Conservation (phyloP, 53 echinoderm and acorn worm genomes). For the Stichopus horrens region DNA sequence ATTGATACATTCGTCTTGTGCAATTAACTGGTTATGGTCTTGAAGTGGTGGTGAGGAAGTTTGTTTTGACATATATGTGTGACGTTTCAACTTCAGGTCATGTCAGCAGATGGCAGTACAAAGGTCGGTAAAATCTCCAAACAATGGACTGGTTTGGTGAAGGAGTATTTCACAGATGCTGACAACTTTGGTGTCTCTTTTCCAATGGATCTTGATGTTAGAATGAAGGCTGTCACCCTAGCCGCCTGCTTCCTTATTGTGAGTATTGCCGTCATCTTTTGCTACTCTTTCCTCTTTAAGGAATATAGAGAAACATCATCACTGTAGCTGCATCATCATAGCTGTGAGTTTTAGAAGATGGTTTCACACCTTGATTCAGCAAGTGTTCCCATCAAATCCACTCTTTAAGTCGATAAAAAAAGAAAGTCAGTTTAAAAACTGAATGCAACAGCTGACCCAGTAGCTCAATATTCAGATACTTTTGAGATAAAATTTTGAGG, state of each 20-base stretch:
- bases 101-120: slow-evolving; percentile 87
- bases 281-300: no score
- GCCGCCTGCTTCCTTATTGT: slow-evolving; percentile 99
- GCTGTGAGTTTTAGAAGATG: no score
- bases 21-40: background rate
- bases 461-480: no score
- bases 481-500: no score
- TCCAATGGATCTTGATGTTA: slow-evolving; percentile 97
- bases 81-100: slow-evolving; percentile 57
- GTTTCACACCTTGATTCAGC: no score
- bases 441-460: no score
- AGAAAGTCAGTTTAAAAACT: no score
- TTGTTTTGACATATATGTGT: background rate
- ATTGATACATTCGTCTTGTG: background rate
- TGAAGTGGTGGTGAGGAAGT: no score
- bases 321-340: no score
- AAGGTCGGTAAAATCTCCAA: slow-evolving; percentile 98
- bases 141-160: slow-evolving; percentile 93
- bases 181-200: slow-evolving; percentile 99
- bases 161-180: slow-evolving; percentile 93
- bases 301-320: no score
- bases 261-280: slow-evolving; percentile 46
- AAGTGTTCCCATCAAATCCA: no score
- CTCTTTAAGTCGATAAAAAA: no score
- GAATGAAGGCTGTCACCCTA: slow-evolving; percentile 91